Evolutionary conservation across 2,797 vertebrate genomes (phyloP), one percentile per base, ranked within the genome.

Genomic region (Hephaestus fuliginosus): DNA sequence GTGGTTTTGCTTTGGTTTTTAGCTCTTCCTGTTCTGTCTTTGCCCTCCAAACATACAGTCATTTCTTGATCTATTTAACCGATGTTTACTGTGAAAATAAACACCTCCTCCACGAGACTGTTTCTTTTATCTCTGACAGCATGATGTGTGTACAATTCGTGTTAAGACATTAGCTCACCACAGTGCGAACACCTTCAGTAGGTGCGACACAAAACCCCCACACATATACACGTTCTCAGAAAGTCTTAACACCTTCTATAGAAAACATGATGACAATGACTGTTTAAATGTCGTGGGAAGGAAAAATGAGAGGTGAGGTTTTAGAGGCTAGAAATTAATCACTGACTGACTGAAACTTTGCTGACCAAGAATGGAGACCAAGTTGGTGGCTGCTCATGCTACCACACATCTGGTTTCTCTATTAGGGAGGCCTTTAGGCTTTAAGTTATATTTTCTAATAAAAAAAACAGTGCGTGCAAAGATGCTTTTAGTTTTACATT

Each of bases 191-290:
- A 49, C 12, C 41, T 28, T 18, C 51, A 20, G 43, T 52, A 49
- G 1, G 3, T 9, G 15, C n/a, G 55, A 30, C 60, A 46, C 70
- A 62, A 1, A 0, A 11, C 7, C 22, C 63, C 6, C 25, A 15
- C 62, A 53, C 36, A 25, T 30, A 25, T 53, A 25, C 25, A 25
- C 2, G 25, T 83, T 80, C 67, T 68, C 76, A 80, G 77, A 76
- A 80, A 56, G 8, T 4, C 17, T 1, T 1, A 15, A 56, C 51
- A 46, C 58, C 44, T 58, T 39, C 9, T 44, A 4, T 20, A 55
- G 46, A 58, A 6, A 28, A 0, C 41, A 5, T 58, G 52, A 44
- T 51, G 28, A 49, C 41, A 12, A 41, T 18, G n/a, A 67, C 5
- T 3, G 0, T n/a, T 55, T 20, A 22, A 70, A 70, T 7, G 7